phyloP scores from a whole-genome alignment of 2,113 vertebrate genomes.

The Bujurquina vittata region DNA sequence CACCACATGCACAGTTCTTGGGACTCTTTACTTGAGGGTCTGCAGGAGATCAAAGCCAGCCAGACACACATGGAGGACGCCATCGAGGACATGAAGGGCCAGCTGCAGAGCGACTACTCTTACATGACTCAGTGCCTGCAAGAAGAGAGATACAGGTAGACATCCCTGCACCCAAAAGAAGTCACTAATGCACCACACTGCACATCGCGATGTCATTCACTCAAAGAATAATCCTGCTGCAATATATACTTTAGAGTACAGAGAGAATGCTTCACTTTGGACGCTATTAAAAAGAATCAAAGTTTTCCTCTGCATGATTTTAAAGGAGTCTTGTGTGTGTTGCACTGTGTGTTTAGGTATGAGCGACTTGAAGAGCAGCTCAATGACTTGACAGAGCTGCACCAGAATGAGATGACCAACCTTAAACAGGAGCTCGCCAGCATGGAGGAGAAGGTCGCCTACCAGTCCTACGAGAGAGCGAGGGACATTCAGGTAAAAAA shows the following conservation, averaged over 20 bases:
- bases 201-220: neutral
- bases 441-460: constrained; percentile 99
- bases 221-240: neutral
- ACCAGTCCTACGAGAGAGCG: constrained; percentile 97
- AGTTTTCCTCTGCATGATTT: neutral
- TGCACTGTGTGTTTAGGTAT: constrained; percentile 80
- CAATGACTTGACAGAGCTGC: constrained; percentile 95
- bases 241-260: neutral
- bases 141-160: constrained; percentile 88
- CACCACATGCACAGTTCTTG: constrained; percentile 84
- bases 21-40: constrained; percentile 91
- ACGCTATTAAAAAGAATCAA: neutral
- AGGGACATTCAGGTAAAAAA: constrained; percentile 94
- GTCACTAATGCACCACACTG: neutral
- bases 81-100: constrained; percentile 95
- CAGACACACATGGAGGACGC: constrained; percentile 95
- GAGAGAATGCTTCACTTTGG: neutral
- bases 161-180: neutral
- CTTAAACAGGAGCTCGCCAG: constrained; percentile 98
- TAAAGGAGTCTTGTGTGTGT: neutral
- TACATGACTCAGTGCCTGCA: constrained; percentile 99
- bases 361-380: constrained; percentile 97
- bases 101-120: constrained; percentile 94
- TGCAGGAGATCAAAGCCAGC: constrained; percentile 94
- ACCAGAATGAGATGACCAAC: constrained; percentile 99